Conservation (phyloP, 1,140 invertebrate genomes). For the Scaptodrosophila lebanonensis region DNA sequence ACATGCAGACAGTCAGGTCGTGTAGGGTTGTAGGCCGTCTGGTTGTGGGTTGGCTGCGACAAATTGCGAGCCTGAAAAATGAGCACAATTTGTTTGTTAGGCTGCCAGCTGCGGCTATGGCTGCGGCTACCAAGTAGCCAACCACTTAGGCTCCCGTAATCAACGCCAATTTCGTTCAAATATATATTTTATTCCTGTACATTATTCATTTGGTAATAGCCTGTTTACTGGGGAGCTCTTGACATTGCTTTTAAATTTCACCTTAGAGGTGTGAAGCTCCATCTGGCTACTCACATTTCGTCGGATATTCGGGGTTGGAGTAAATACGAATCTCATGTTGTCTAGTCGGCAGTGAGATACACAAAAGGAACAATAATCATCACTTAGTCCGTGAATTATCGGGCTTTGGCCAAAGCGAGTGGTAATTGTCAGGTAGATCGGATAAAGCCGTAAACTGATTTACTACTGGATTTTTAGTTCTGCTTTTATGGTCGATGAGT, state of each 20-base stretch:
- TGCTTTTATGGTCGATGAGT: no score
- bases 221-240: conserved; percentile 50
- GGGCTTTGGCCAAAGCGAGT: no score
- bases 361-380: no score
- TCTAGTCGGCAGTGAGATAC: no score
- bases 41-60: not conserved
- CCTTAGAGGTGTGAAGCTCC: conserved; percentile 10
- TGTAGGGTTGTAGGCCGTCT: not conserved
- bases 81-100: conserved; percentile 60
- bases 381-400: no score
- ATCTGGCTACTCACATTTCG: no score
- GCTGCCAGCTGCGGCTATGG: conserved; percentile 31
- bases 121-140: no score
- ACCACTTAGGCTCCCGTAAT: conserved; percentile 23
- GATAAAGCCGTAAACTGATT: no score
- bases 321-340: no score
- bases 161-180: conserved; percentile 33
- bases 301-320: no score
- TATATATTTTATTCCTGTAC: conserved; percentile 52
- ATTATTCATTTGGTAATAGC: conserved; percentile 60
- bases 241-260: conserved; percentile 49
- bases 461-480: no score
- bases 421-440: no score
- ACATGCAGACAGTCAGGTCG: not conserved
- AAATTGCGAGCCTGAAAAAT: conserved; percentile 56